These are phyloP conservation scores for Hermaeophaga mercurialis DNA, from an alignment of 2,888 invertebrate species.

Conservation along the genomic window DNA sequence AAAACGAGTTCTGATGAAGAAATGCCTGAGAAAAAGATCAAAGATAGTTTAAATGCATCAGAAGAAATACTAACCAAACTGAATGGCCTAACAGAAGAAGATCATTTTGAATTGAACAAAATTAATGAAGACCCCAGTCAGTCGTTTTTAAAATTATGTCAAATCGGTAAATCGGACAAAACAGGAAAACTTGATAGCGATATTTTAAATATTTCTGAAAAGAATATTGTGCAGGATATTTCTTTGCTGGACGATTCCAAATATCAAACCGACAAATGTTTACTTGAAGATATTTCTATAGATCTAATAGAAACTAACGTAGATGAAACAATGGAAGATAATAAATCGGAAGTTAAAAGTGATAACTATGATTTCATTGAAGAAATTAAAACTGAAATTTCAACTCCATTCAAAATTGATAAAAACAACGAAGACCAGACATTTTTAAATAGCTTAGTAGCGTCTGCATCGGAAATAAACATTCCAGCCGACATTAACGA, in stretches of 20 bases:
- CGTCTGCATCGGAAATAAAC: neutral
- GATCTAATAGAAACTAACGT: neutral
- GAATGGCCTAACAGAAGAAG: neutral
- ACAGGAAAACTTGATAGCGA: neutral
- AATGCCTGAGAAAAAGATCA: neutral
- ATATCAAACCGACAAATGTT: neutral
- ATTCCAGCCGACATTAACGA: neutral
- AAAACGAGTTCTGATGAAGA: constrained; percentile 11
- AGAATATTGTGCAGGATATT: too few species aligned
- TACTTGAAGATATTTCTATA: neutral
- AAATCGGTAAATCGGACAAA: neutral
- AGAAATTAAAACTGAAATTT: neutral
- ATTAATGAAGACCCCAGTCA: constrained; percentile 7
- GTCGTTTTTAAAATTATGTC: constrained; percentile 5
- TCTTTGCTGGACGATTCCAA: neutral
- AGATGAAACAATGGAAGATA: constrained; percentile 5
- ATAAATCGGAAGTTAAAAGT: too few species aligned
- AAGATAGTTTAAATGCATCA: constrained; percentile 21
- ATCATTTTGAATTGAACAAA: neutral
- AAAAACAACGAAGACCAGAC: neutral
- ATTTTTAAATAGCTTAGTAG: constrained; percentile 11
- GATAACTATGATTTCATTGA: too few species aligned
- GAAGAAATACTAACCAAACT: constrained; percentile 29
- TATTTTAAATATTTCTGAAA: neutral
- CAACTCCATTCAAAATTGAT: constrained; percentile 6